These are phyloP conservation scores for Cetonia aurata DNA, from an alignment of 2,888 invertebrate species.

Conservation along the genomic window DNA sequence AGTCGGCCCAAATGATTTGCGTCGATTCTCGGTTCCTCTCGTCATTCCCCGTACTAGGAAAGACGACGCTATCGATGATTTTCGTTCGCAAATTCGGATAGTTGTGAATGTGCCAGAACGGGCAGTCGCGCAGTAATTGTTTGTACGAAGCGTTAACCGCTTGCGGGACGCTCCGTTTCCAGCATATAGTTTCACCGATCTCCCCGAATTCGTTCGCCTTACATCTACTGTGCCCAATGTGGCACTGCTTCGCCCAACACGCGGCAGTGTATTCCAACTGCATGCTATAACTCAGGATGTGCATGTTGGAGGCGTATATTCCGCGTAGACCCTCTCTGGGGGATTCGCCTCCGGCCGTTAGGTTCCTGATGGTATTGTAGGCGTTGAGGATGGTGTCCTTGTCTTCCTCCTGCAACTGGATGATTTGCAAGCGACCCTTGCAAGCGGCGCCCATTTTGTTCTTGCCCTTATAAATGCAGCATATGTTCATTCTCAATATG, in stretches of 20 bases:
- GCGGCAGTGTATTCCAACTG: constrained; percentile 13
- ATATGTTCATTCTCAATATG: constrained; percentile 8
- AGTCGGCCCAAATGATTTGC: constrained; percentile 20
- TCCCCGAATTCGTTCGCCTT: background rate
- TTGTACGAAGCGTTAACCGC: too few species aligned
- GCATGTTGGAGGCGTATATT: constrained; percentile 16
- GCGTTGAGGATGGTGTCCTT: background rate
- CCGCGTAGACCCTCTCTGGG: background rate
- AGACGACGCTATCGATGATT: constrained; percentile 5
- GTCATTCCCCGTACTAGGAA: constrained; percentile 7
- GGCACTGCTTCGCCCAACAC: constrained; percentile 26
- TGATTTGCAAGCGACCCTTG: background rate
- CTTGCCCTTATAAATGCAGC: background rate
- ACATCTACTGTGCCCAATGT: constrained; percentile 22
- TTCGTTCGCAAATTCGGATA: background rate
- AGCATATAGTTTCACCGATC: constrained; percentile 16
- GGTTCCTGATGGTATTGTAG: background rate
- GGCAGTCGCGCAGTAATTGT: background rate
- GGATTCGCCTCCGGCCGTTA: constrained; percentile 7
- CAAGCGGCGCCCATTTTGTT: background rate
- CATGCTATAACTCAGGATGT: constrained; percentile 21
- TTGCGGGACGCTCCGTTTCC: background rate
- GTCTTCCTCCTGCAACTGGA: background rate
- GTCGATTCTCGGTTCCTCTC: constrained; percentile 21
- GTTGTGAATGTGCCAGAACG: background rate